Evolutionary conservation across 2,797 vertebrate species (phyloP).

Genomic region (Prunella strophiata): DNA sequence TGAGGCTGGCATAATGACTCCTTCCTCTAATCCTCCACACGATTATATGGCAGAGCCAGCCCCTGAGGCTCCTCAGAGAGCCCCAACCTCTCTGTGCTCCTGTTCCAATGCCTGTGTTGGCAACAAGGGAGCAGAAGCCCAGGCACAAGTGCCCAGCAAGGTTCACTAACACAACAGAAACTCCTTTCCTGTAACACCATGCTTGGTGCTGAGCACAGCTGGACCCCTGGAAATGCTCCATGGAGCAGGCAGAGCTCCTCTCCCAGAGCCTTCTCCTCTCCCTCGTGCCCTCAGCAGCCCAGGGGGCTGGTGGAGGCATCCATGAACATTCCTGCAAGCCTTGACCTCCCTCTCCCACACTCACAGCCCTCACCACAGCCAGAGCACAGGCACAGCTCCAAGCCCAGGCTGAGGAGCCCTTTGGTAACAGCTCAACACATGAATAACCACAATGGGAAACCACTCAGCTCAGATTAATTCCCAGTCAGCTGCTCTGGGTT

Average conservation of each 20-base stretch:
- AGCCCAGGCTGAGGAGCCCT: background rate
- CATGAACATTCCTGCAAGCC: background rate
- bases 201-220: fast-evolving
- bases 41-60: background rate
- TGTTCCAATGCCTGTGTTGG: background rate
- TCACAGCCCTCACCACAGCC: fast-evolving
- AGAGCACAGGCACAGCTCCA: fast-evolving
- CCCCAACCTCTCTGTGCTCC: background rate
- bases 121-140: background rate
- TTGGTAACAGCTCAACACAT: background rate
- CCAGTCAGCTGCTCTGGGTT: constrained; percentile 19
- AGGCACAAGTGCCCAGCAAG: background rate
- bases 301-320: background rate
- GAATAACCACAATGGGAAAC: background rate
- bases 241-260: background rate
- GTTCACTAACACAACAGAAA: fast-evolving
- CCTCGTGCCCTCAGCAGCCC: background rate
- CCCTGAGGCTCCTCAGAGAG: background rate
- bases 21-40: background rate
- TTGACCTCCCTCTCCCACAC: background rate
- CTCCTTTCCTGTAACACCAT: fast-evolving
- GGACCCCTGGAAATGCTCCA: fast-evolving
- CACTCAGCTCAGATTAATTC: background rate
- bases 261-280: background rate
- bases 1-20: background rate